A percentile compares a stretch with the other conserved stretches of the same genome.
phyloP scores from a whole-genome alignment of 2,797 vertebrate genomes.

The Hirundo rustica region DNA sequence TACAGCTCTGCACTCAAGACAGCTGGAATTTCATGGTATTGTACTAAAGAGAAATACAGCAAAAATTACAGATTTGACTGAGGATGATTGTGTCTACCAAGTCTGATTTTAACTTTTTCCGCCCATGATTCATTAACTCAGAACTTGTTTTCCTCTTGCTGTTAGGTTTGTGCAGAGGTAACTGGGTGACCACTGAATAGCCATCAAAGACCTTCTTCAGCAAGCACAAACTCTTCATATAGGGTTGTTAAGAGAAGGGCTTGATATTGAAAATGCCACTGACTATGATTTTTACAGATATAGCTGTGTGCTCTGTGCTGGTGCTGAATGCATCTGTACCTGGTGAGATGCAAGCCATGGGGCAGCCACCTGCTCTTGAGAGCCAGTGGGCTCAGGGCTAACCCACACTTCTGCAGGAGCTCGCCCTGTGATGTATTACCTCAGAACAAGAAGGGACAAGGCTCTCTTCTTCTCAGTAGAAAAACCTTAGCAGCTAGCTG shows the following conservation, averaged over 20 bases:
- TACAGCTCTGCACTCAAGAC: background rate
- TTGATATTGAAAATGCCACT: background rate
- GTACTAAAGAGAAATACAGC: background rate
- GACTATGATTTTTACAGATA: background rate
- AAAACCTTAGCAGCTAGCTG: background rate
- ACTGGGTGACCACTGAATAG: background rate
- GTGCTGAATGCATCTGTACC: background rate
- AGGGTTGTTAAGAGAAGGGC: background rate
- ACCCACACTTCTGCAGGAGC: background rate
- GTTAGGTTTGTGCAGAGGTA: background rate
- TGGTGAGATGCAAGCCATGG: background rate
- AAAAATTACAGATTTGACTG: background rate
- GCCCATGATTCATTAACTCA: background rate
- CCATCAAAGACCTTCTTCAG: background rate
- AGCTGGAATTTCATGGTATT: background rate
- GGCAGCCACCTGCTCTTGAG: background rate
- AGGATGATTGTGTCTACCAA: background rate
- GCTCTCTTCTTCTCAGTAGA: background rate
- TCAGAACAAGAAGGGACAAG: background rate
- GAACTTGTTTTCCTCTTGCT: background rate
- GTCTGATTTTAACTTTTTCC: background rate
- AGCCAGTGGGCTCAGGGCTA: background rate
- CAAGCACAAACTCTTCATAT: background rate
- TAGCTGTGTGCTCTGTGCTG: background rate
- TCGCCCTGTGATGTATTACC: background rate